Base-by-base conservation (phyloP, 2,888 invertebrate genomes). In the Caenorhabditis virilis region DNA sequence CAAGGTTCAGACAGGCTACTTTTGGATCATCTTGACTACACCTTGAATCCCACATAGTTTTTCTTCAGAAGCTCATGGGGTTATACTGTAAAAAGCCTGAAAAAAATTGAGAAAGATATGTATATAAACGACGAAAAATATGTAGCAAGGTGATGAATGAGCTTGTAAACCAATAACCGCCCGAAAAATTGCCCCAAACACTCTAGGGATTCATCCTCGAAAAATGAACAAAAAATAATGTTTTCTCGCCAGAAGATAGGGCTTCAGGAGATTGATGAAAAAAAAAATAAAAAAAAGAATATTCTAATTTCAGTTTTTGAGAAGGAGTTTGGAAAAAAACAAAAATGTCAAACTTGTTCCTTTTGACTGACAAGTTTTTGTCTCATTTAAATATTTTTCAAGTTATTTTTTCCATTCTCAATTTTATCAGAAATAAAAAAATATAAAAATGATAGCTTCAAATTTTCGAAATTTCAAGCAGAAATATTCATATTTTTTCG, bases 1-100 rank as follows among this genome's bases (percentile, higher is more conserved):
- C 65, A 0, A 72, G 48, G 16, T 65, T 61, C 39, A 75, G 63
- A 50, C 74, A 75, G 25, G 70, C 72, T 9, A 75, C 70, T 39
- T 67, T 66, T 2, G 65, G 60, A 39, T 64, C 63, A 39, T 48
- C 60, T 48, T 67, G 59, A 43, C 61, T 59, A 48, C 70, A 70
- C 23, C 56, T 59, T 30, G 53, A 22, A 36, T 67, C 62, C 57
- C 56, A 57, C 65, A 59, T 60, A 36, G 26, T 45, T 27, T 25
- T 11, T 13, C 23, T 42, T 23, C 11, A 15, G 15, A 42, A 20
- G 5, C 20, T 18, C 2, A 18, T 36, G 39, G 7, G 16, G 16
- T 7, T 39, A 22, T 20, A 5, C 20, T n/a, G 22, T 63, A 27
- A 55, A 57, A 43, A 30, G 36, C 49, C 56, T 62, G 49, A 27